Base-by-base conservation (phyloP, 2,797 vertebrate genomes). In the Sebastes miniatus region DNA sequence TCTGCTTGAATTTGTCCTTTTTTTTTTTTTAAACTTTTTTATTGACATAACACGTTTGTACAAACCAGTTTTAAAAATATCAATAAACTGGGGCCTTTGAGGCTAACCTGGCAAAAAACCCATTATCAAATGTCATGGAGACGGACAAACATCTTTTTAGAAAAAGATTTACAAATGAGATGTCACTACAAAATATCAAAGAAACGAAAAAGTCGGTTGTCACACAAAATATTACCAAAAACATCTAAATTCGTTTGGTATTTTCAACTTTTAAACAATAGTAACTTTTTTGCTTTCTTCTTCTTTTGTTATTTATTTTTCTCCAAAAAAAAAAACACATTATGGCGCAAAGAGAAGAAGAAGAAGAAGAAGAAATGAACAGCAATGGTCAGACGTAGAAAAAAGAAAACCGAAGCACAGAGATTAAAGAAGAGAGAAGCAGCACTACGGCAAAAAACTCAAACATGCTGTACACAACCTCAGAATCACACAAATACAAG, bases 111-210 rank as follows among this genome's bases (percentile, higher is more conserved):
- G 96, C 96, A 97, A 97, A 92, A 97, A 97, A 92, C 77, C 94
- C 95, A 96, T 97, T 96, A 97, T 97, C 97, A 98, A 97, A 97
- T 96, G 96, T 96, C 97, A 97, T 96, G 95, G 96, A 95, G 95
- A 95, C 96, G 95, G 96, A 97, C 91, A 92, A 95, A 96, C 94
- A 96, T 97, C 95, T 96, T 80, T 58, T 96, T 96, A 97, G 96
- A 96, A 97, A 98, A 98, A 96, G 97, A 97, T 97, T 98, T 98
- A 98, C 97, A 98, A 98, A 98, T 98, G 98, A 98, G 97, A 98
- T 98, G 97, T 97, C 97, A 97, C 97, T 98, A 98, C 96, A 98
- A 99, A 99, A 95, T 96, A 94, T 95, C 84, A 93, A 96, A 95
- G 90, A 69, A 94, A 93, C 18, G 10, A 92, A 91, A 93, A 94